Base-by-base conservation (phyloP, 2,113 vertebrate species). In the Passer montanus region DNA sequence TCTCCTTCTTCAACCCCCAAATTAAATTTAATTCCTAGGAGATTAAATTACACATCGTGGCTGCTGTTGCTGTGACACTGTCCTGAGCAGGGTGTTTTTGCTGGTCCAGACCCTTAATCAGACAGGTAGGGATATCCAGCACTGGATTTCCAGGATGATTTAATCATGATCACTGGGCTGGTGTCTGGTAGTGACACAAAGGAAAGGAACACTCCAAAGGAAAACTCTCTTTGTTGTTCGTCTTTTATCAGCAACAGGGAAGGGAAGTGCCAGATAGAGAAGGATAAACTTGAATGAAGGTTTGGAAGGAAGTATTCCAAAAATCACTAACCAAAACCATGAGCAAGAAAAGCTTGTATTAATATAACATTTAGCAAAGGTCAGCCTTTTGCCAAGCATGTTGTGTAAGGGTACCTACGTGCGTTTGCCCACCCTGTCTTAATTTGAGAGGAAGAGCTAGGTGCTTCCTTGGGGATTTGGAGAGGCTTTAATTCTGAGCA, bases 11-110 rank as follows among this genome's bases (percentile, higher is more conserved):
- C 56, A 46, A 17, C 44, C 26, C 39, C 44, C 43, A 81, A 74
- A 85, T 92, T 39, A 75, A 35, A 91, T 70, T 73, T 75, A 46
- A 81, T 87, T 95, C 58, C 26, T 33, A 24, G 33, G 56, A 67
- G 44, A 84, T 79, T 41, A 39, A 75, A 82, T 95, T 47, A 79
- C 22, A 20, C 22, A 24, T 81, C 7, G 22, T 41, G 64, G 31
- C 87, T 92, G 63, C 84, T 69, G 37, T 80, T 73, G 58, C 58
- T 56, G 63, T 60, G 39, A 15, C 33, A 9, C 67, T 60, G 22
- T 86, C 66, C 70, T 7, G 12, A 33, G 30, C 7, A 0, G 41
- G 46, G 6, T 73, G 9, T 44, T 80, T 84, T 67, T 64, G 35
- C 64, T 72, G 69, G 10, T 58, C 47, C 52, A 27, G 30, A n/a